Evolutionary conservation across 2,797 vertebrate species (phyloP).

Genomic region (Poeciliopsis presidionis): DNA sequence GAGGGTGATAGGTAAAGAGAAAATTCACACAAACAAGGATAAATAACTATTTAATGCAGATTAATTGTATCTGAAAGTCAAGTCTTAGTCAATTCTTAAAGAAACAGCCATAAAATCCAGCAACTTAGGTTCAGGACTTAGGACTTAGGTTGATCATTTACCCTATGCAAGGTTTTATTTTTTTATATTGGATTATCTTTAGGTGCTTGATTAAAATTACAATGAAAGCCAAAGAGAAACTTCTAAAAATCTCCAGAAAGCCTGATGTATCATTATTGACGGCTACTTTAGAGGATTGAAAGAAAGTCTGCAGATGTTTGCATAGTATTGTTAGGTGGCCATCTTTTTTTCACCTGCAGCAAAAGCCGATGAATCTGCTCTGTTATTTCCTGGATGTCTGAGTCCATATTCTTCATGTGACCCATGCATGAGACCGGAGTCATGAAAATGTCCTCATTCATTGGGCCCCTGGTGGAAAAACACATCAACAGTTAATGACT

Average conservation of each 20-base stretch:
- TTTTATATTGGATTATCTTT: background rate
- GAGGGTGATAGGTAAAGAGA: background rate
- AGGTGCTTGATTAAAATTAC: background rate
- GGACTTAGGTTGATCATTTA: background rate
- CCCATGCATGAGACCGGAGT: constrained; percentile 63
- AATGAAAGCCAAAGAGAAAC: background rate
- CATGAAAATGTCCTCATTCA: constrained; percentile 94
- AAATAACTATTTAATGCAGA: background rate
- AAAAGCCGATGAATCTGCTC: constrained; percentile 93
- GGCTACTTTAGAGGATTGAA: background rate
- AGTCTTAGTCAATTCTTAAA: background rate
- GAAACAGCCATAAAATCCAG: background rate
- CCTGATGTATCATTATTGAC: background rate
- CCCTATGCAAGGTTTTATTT: background rate
- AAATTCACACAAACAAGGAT: background rate
- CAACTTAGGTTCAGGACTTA: background rate
- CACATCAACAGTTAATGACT: constrained; percentile 2
- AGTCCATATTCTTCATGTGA: constrained; percentile 83
- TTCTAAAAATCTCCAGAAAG: background rate
- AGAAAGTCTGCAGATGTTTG: background rate
- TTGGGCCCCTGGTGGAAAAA: constrained; percentile 84
- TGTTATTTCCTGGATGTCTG: constrained; percentile 89
- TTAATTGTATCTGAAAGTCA: background rate
- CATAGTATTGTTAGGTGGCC: background rate
- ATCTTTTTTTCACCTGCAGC: constrained; percentile 84